Base-by-base conservation (phyloP, 2,888 invertebrate genomes). In the Phanerotoma sp. region DNA sequence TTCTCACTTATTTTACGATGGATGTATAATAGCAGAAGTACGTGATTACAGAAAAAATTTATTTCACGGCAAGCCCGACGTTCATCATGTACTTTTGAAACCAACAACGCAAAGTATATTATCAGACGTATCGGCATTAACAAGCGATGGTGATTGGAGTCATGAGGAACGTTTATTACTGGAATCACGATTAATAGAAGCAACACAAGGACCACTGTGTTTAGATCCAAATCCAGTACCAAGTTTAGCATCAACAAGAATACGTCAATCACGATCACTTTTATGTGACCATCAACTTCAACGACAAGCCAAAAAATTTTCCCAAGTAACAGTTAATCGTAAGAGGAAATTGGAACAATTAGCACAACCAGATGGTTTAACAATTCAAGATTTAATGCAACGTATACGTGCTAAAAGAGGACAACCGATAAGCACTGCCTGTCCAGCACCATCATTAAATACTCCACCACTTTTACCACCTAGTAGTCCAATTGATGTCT, bases 11-110 rank as follows among this genome's bases (percentile, higher is more conserved):
- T 91, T 93, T 80, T 93, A 95, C 78, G 91, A 88, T 66, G 95
- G 95, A 60, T 93, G 94, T 80, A 88, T 96, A 61, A 89, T 95
- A 74, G 91, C 90, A 66, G 92, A 95, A 82, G 85, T 96, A 68
- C 84, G 93, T 70, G 94, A 96, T 79, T 92, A 90, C 76, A 84
- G 94, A 72, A 89, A 88, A 79, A 86, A 87, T 65, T 89, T 87
- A 80, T 87, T 88, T 66, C 82, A 83, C 74, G 87, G 85, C 77
- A 81, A 85, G 74, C 89, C 88, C 81, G 90, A 91, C 81, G 87
- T 88, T 67, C 89, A 90, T 79, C 90, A 93, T 83, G 91, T 93
- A 65, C 81, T 95, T 68, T 83, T 95, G 67, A 87, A 87, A 79
- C 94, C 93, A 69, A 90, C 91, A 60, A 88, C 89, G 74, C 91